Base-by-base conservation (phyloP, 1,140 invertebrate species). In the Zophobas morio region DNA sequence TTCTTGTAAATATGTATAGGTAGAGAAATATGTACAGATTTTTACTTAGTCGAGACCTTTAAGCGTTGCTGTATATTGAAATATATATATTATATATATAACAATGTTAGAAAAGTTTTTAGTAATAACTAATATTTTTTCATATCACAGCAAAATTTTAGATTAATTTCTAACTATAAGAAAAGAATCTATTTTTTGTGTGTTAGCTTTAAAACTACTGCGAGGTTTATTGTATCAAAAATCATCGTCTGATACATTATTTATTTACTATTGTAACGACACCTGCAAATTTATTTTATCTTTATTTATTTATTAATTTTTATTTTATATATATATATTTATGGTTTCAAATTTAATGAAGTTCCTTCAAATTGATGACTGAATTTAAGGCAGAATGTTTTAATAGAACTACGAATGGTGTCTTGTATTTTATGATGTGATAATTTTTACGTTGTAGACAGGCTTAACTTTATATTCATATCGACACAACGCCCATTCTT, bases 51-150 rank as follows among this genome's bases (percentile, higher is more conserved):
- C 60, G 46, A 78, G 42, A 73, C 72, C 70, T 78, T 78, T 75
- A 75, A 74, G 53, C 77, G 77, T 78, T 78, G 74, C 75, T 80
- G 77, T 78, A 74, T 60, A 73, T 42, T 63, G 75, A 78, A 78
- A 66, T 75, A 80, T 80, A 20, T 20, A 20, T 20, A 20, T 20
- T 20, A 20, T 20, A 20, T 20, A 20, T 20, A 80, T 80, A 78
- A 80, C 57, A 78, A 76, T 78, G 79, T 78, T 80, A 80, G 79
- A 80, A 71, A 72, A 56, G 66, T 77, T 77, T 70, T 57, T 66
- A 73, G 66, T 63, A 72, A 75, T 74, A 66, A 78, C 76, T 76
- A 76, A 70, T 80, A 80, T 80, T 78, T 80, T 80, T 80, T 78
- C 79, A 75, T 80, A 80, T 80, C 72, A 74, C 74, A 79, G 57